Conservation (phyloP, 1,140 invertebrate species). For the Euwallacea fornicatus region DNA sequence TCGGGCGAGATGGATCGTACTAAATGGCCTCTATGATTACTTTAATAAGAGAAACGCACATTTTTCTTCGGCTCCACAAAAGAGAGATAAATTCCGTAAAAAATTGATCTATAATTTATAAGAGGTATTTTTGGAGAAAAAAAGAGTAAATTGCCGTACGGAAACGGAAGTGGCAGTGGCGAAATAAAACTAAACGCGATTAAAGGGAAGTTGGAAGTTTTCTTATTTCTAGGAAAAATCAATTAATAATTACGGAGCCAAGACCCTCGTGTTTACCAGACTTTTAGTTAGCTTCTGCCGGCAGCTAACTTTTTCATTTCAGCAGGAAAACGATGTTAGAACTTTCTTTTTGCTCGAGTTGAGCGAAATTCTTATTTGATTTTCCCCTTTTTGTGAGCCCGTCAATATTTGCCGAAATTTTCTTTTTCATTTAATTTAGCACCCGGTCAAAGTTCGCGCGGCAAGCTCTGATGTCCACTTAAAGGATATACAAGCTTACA, state of each 20-base stretch:
- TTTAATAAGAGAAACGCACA: constrained; percentile 39
- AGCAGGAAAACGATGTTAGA: constrained; percentile 15
- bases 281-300: constrained; percentile 18
- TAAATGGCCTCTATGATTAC: constrained; percentile 39
- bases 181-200: constrained; percentile 4
- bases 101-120: constrained; percentile 38
- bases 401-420: no score
- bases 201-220: constrained; percentile 8
- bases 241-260: constrained; percentile 19
- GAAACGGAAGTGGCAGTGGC: constrained; percentile 1
- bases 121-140: constrained; percentile 16
- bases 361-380: constrained; percentile 17
- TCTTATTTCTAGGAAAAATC: constrained; percentile 17
- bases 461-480: no score
- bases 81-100: constrained; percentile 38
- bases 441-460: no score
- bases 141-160: background rate
- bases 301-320: constrained; percentile 16
- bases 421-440: no score
- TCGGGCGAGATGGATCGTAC: constrained; percentile 36
- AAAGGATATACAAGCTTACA: no score
- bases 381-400: background rate
- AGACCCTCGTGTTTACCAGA: constrained; percentile 18
- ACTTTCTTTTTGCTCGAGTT: constrained; percentile 1
- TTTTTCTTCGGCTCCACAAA: constrained; percentile 34